Conservation (phyloP, 1,140 invertebrate species). For the Pentalonia nigronervosa region DNA sequence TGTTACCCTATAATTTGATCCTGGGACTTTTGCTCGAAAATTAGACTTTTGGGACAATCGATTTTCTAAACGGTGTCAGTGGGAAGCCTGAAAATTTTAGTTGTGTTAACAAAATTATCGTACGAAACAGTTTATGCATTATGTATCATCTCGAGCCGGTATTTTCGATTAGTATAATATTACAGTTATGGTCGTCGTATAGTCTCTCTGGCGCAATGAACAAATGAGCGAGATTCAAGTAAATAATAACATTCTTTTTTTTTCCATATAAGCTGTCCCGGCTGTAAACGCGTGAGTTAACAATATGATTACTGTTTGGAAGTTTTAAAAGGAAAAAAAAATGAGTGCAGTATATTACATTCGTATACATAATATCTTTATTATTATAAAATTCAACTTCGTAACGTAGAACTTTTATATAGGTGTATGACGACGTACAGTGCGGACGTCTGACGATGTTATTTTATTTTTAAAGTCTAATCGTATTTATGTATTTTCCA, state of each 20-base stretch:
- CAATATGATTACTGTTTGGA: neutral
- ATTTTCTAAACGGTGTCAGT: neutral
- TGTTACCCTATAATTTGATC: slow-evolving; percentile 41
- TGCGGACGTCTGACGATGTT: neutral
- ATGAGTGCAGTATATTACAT: neutral
- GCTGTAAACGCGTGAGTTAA: neutral
- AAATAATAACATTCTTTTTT: neutral
- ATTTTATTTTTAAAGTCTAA: slow-evolving; percentile 19
- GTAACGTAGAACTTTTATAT: neutral
- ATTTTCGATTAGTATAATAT: neutral
- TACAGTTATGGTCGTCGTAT: neutral
- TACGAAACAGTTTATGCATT: neutral
- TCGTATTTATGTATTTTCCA: neutral
- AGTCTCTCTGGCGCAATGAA: neutral
- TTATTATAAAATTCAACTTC: slow-evolving; percentile 6
- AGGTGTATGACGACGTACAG: neutral
- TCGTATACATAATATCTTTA: slow-evolving; percentile 10
- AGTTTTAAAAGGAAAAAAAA: neutral
- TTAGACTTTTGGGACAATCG: neutral
- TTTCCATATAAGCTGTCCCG: neutral
- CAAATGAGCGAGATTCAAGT: neutral
- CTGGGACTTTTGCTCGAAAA: neutral
- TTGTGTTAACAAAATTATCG: neutral
- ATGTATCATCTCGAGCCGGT: neutral
- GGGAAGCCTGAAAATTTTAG: neutral